phyloP scores from a whole-genome alignment of 2,113 vertebrate genomes.

The Gymnarchus niloticus region DNA sequence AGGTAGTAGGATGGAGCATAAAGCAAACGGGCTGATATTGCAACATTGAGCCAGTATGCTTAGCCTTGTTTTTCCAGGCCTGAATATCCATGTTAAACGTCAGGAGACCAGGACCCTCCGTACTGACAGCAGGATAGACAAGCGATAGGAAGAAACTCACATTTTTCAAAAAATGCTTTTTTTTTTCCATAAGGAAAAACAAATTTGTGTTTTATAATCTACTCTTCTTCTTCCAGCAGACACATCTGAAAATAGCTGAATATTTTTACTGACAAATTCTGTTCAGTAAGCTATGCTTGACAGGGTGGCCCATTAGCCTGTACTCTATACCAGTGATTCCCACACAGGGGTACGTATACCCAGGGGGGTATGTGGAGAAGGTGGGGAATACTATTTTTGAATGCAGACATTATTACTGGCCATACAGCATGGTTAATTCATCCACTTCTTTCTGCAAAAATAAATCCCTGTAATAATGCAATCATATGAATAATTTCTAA shows the following conservation, averaged over 20 bases:
- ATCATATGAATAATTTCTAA: no score
- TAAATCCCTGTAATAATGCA: no score
- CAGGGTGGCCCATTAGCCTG: not conserved
- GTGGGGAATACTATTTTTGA: no score
- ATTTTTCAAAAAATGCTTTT: not conserved
- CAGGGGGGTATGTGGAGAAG: no score
- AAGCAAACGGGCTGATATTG: not conserved
- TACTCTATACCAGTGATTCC: not conserved
- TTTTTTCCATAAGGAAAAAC: not conserved
- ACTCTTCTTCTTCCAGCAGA: not conserved
- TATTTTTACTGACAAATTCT: not conserved
- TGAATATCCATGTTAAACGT: not conserved
- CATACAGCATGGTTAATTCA: no score
- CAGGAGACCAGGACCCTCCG: not conserved
- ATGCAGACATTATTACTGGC: no score
- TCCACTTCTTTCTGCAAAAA: no score
- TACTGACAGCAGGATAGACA: not conserved
- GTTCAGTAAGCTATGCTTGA: not conserved
- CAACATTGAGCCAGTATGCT: not conserved
- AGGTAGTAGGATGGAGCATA: not conserved
- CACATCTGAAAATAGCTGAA: not conserved
- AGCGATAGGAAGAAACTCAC: not conserved
- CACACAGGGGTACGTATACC: no score
- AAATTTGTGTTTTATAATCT: not conserved
- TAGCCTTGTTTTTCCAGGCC: not conserved